Percentiles rank a stretch among this genome's conserved stretches.
Evolutionary conservation across 2,888 invertebrate genomes (phyloP).

Genomic region (Trissoscelio sp.): DNA sequence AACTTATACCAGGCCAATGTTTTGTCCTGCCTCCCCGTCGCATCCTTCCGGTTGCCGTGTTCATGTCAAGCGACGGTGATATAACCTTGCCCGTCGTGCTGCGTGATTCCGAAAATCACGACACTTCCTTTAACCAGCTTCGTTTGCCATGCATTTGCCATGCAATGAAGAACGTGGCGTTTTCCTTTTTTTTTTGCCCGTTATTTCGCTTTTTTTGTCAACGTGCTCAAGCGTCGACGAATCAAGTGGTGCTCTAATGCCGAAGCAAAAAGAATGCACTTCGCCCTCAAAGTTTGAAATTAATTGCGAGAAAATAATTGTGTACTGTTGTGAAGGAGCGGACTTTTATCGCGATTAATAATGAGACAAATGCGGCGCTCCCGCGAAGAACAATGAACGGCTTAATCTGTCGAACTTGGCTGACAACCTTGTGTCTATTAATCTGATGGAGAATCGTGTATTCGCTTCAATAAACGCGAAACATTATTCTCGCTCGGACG

Average conservation of each 20-base stretch:
- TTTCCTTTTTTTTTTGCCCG: slow-evolving; percentile 6
- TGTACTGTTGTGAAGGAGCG: slow-evolving; percentile 26
- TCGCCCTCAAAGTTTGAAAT: slow-evolving; percentile 20
- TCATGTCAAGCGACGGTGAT: slow-evolving; percentile 33
- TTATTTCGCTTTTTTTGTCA: slow-evolving; percentile 24
- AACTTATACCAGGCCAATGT: slow-evolving; percentile 70
- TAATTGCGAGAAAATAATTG: slow-evolving; percentile 57
- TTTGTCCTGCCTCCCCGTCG: slow-evolving; percentile 29
- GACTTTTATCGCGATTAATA: slow-evolving; percentile 38
- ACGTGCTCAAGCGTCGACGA: slow-evolving; percentile 37
- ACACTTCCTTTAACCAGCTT: slow-evolving; percentile 48
- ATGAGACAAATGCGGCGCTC: slow-evolving; percentile 20
- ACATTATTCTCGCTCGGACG: slow-evolving; percentile 69
- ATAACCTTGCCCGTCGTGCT: slow-evolving; percentile 22
- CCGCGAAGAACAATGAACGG: slow-evolving; percentile 48
- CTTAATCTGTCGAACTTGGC: slow-evolving; percentile 59
- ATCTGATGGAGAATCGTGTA: slow-evolving; percentile 60
- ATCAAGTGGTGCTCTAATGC: slow-evolving; percentile 29
- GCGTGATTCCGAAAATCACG: slow-evolving; percentile 53
- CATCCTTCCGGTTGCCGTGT: slow-evolving; percentile 25
- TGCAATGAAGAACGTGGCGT: neutral
- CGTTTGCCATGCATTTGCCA: slow-evolving; percentile 27
- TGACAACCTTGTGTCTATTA: slow-evolving; percentile 63
- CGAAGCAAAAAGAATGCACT: slow-evolving; percentile 13
- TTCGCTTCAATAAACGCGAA: slow-evolving; percentile 64